Percentiles rank a stretch among this genome's conserved stretches.
Conservation (phyloP, 2,113 vertebrate species). For the Scortum barcoo region DNA sequence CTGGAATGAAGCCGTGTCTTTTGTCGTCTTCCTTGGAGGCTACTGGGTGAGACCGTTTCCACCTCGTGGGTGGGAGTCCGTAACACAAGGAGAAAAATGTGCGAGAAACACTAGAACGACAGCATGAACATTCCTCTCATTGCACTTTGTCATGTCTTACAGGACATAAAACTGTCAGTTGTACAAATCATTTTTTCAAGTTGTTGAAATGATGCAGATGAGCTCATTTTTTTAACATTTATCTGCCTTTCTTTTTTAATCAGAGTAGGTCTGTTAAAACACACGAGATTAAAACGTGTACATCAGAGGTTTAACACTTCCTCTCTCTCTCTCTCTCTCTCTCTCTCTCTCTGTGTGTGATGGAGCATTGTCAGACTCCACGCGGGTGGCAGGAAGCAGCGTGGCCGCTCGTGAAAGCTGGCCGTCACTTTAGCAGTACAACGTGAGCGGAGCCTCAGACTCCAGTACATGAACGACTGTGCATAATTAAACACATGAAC, state of each 20-base stretch:
- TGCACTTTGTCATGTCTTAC: constrained; percentile 49
- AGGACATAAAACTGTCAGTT: constrained; percentile 39
- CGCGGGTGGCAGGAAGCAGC: constrained; percentile 47
- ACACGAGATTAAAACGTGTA: constrained; percentile 30
- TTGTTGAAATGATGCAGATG: constrained; percentile 39
- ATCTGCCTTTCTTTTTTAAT: constrained; percentile 10
- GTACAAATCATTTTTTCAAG: constrained; percentile 21
- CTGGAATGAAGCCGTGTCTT: constrained; percentile 44
- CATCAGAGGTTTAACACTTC: background rate
- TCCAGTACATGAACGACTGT: background rate
- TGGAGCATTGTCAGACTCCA: constrained; percentile 17
- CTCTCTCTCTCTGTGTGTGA: constrained; percentile 14
- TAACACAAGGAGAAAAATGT: background rate
- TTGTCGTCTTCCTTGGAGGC: constrained; percentile 14
- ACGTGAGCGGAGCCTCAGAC: background rate
- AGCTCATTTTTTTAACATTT: constrained; percentile 19
- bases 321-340: too few species aligned
- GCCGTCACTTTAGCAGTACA: constrained; percentile 29
- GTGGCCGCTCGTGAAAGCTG: constrained; percentile 1
- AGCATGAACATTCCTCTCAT: constrained; percentile 52
- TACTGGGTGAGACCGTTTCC: background rate
- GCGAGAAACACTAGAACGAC: constrained; percentile 21
- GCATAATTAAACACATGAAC: constrained; percentile 21
- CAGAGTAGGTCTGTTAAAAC: constrained; percentile 37
- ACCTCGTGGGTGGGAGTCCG: background rate